Conservation (phyloP, 2,888 invertebrate genomes). For the Apodemia hepburni region DNA sequence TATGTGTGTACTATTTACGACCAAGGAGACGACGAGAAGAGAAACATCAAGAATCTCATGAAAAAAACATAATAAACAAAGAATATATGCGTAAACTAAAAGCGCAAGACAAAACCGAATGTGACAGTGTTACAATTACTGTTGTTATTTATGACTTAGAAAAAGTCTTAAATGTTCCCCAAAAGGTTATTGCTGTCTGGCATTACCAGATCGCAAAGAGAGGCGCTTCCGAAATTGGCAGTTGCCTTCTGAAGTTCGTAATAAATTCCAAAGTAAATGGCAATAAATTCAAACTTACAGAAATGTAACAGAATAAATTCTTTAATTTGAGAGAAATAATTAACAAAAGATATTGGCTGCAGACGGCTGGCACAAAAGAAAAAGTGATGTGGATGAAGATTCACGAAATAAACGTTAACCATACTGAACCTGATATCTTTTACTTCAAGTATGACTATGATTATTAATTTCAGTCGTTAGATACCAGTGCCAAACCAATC, state of each 20-base stretch:
- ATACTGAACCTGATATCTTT: slow-evolving; percentile 1
- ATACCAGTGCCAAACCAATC: slow-evolving; percentile 22
- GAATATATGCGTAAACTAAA: too few relatives aligned
- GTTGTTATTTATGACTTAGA: too few relatives aligned
- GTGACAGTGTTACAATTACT: too few relatives aligned
- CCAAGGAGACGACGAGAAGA: too few relatives aligned
- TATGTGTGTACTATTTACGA: too few relatives aligned
- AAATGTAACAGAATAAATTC: slow-evolving; percentile 26
- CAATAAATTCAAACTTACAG: slow-evolving; percentile 22
- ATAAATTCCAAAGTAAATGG: slow-evolving; percentile 25
- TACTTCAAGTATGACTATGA: slow-evolving; percentile 13
- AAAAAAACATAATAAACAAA: too few relatives aligned
- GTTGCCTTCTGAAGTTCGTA: slow-evolving; percentile 2
- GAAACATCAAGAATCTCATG: too few relatives aligned
- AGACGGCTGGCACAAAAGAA: slow-evolving; percentile 1
- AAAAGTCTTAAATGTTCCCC: too few relatives aligned
- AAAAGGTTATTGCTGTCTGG: slow-evolving; percentile 19
- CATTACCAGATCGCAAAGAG: slow-evolving; percentile 17
- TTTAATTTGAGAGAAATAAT: slow-evolving; percentile 25
- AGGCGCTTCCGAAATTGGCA: slow-evolving; percentile 17
- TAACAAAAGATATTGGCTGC: slow-evolving; percentile 10
- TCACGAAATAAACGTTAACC: slow-evolving; percentile 7
- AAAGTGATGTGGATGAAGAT: slow-evolving; percentile 11
- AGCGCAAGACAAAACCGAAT: too few relatives aligned
- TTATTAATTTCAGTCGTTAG: slow-evolving; percentile 3